phyloP scores from a whole-genome alignment of 1,140 invertebrate species.

The Zaprionus camerounensis region DNA sequence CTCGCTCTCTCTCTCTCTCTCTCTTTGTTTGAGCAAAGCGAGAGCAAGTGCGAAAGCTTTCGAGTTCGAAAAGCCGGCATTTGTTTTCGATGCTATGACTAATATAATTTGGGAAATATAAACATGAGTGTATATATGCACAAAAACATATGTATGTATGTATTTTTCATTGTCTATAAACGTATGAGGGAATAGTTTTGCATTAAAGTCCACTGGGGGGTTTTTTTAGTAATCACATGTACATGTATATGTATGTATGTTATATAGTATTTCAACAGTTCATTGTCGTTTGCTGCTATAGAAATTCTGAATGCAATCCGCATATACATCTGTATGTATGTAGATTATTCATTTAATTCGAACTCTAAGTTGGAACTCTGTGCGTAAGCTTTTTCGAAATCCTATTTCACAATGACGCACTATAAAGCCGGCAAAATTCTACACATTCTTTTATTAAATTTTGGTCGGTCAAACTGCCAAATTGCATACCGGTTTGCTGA shows the following conservation, averaged over 20 bases:
- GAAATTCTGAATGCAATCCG: too few species aligned
- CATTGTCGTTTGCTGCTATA: too few species aligned
- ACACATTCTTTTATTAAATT: slow-evolving; percentile 4
- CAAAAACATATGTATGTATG: too few species aligned
- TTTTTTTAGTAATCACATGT: too few species aligned
- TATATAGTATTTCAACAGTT: too few species aligned
- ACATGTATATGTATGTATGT: too few species aligned
- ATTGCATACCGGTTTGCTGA: neutral
- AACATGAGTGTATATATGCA: neutral
- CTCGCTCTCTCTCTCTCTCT: neutral
- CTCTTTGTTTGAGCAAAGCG: neutral
- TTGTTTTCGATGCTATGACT: slow-evolving; percentile 8
- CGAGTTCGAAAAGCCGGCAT: slow-evolving; percentile 52
- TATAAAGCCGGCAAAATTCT: slow-evolving; percentile 57
- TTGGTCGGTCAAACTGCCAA: neutral
- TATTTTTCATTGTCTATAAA: neutral
- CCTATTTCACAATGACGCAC: slow-evolving; percentile 53
- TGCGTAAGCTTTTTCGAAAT: slow-evolving; percentile 50
- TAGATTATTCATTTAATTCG: neutral
- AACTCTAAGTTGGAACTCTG: neutral
- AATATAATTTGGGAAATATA: neutral
- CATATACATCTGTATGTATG: too few species aligned
- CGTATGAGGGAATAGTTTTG: neutral
- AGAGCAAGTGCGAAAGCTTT: slow-evolving; percentile 37
- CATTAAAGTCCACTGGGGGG: too few species aligned